Percentiles rank a stretch among this genome's conserved stretches.
Evolutionary conservation across 2,797 vertebrate genomes (phyloP).

Genomic region (Crocodylus rhombifer): DNA sequence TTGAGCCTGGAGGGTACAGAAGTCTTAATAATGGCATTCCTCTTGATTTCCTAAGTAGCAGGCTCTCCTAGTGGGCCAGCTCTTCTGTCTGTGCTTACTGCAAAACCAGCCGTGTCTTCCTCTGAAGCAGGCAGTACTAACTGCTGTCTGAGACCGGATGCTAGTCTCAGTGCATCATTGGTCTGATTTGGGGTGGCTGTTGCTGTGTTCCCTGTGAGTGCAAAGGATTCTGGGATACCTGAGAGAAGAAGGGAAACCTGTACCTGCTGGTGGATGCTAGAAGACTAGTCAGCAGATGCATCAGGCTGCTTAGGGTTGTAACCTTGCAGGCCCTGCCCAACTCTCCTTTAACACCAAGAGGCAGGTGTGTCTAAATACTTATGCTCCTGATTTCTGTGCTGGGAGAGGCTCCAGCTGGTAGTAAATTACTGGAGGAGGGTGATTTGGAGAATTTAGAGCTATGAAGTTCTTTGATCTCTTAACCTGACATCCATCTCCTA

Average conservation of each 20-base stretch:
- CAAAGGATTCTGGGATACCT: background rate
- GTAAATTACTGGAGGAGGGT: conserved; percentile 27
- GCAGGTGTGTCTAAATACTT: conserved; percentile 18
- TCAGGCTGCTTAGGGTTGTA: background rate
- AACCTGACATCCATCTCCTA: conserved; percentile 80
- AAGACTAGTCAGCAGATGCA: background rate
- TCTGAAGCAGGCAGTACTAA: background rate
- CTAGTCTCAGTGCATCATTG: background rate
- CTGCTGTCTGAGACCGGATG: background rate
- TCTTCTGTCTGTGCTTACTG: background rate
- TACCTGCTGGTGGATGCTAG: background rate
- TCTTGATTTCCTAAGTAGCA: background rate
- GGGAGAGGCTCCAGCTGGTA: conserved; percentile 7
- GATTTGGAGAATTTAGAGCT: conserved; percentile 41
- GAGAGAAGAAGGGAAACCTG: background rate
- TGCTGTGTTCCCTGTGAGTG: rapidly evolving
- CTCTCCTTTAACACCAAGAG: background rate
- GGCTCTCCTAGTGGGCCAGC: background rate
- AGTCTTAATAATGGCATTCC: background rate
- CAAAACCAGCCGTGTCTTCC: background rate
- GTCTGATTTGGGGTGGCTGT: background rate
- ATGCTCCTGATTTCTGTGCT: background rate
- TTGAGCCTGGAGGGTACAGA: background rate
- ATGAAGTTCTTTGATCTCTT: conserved; percentile 83
- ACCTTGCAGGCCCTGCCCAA: background rate